Conservation (phyloP, 2,888 invertebrate genomes). For the Ellobium chinense region DNA sequence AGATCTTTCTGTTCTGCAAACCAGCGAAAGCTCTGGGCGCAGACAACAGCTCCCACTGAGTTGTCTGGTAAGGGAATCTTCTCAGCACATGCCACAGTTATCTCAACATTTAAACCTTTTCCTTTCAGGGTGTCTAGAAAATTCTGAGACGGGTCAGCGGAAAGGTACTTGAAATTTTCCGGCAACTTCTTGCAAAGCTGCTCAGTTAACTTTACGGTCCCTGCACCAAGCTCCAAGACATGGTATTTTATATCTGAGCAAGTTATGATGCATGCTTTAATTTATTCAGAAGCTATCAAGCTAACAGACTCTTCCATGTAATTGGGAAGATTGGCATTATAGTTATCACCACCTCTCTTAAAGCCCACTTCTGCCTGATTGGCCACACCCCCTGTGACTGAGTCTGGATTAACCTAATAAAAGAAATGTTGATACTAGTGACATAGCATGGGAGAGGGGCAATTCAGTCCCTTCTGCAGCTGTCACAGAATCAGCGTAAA, state of each 20-base stretch:
- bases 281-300: slow-evolving; percentile 4
- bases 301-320: slow-evolving; percentile 59
- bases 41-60: slow-evolving; percentile 60
- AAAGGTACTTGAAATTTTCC: slow-evolving; percentile 50
- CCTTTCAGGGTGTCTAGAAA: slow-evolving; percentile 56
- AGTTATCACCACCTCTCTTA: slow-evolving; percentile 51
- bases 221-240: slow-evolving; percentile 57
- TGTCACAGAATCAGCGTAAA: too few relatives aligned
- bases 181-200: slow-evolving; percentile 16
- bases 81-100: slow-evolving; percentile 53
- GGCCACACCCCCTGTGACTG: background rate
- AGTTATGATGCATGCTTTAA: background rate
- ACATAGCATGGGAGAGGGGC: too few relatives aligned
- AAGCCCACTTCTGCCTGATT: slow-evolving; percentile 5
- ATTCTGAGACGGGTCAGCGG: slow-evolving; percentile 61
- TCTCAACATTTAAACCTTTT: slow-evolving; percentile 52
- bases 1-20: slow-evolving; percentile 57
- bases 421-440: too few relatives aligned
- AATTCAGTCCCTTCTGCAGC: too few relatives aligned
- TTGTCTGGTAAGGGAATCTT: slow-evolving; percentile 55
- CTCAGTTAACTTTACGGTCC: slow-evolving; percentile 64
- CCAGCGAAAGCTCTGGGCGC: slow-evolving; percentile 67
- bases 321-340: slow-evolving; percentile 57
- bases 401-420: background rate
- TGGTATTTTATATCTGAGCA: background rate